These are phyloP conservation scores for Oasisia sp. DNA, from an alignment of 2,888 invertebrate genomes.

Conservation along the genomic window DNA sequence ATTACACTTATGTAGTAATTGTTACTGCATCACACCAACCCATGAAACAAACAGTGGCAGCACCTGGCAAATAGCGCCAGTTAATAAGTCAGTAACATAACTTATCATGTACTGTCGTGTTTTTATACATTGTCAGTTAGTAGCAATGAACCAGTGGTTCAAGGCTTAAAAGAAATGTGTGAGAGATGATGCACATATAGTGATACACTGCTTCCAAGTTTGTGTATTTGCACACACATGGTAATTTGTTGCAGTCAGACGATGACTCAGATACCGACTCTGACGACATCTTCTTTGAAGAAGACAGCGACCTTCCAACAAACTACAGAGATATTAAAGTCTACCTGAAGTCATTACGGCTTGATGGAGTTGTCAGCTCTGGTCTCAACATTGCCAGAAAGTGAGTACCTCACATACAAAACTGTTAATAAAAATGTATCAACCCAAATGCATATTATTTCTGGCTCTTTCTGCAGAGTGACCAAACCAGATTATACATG, in stretches of 20 bases:
- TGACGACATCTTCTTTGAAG: slow-evolving; percentile 35
- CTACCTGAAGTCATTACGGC: slow-evolving; percentile 75
- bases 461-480: neutral
- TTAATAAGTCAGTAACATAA: too few species aligned
- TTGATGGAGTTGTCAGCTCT: slow-evolving; percentile 70
- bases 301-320: slow-evolving; percentile 68
- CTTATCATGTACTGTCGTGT: too few species aligned
- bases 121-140: too few species aligned
- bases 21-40: neutral
- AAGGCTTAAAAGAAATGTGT: too few species aligned
- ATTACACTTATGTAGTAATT: neutral
- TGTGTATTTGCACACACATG: too few species aligned
- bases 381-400: slow-evolving; percentile 39
- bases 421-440: neutral
- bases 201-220: too few species aligned
- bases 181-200: too few species aligned
- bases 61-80: too few species aligned
- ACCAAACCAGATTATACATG: too few species aligned
- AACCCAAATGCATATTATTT: neutral
- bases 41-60: too few species aligned
- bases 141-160: too few species aligned
- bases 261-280: slow-evolving; percentile 25
- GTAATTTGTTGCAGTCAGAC: slow-evolving; percentile 19
- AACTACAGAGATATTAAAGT: slow-evolving; percentile 76
- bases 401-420: slow-evolving; percentile 20